A percentile compares a stretch with the other conserved stretches of the same genome.
Evolutionary conservation across 2,888 invertebrate genomes (phyloP).

Genomic region (Epirrita christyi): DNA sequence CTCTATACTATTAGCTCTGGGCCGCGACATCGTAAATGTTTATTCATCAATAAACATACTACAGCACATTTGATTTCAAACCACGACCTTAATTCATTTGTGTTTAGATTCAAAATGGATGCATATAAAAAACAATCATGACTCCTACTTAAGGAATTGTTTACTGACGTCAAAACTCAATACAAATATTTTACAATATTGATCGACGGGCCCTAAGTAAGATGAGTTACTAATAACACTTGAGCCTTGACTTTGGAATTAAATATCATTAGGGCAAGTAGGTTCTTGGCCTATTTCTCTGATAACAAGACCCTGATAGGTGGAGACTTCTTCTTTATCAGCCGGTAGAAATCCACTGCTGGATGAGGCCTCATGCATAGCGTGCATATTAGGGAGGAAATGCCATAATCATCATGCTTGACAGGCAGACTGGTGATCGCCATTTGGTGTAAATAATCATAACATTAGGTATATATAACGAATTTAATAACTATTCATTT

Average conservation of each 20-base stretch:
- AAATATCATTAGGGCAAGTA: too few species aligned
- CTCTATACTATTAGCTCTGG: background rate
- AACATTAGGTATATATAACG: too few species aligned
- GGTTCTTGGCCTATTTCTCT: too few species aligned
- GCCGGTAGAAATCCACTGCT: too few species aligned
- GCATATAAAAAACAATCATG: background rate
- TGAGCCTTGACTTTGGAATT: background rate
- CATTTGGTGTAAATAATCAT: too few species aligned
- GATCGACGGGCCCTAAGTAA: background rate
- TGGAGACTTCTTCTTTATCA: too few species aligned
- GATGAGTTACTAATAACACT: background rate
- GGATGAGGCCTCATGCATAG: too few species aligned
- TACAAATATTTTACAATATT: conserved; percentile 8
- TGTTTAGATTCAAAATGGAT: background rate
- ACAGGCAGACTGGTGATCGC: too few species aligned
- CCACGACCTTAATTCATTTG: background rate
- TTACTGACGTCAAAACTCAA: background rate
- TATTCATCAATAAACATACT: conserved; percentile 6
- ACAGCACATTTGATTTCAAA: background rate
- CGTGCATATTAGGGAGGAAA: too few species aligned
- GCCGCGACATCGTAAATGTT: background rate
- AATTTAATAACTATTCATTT: too few species aligned
- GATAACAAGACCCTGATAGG: too few species aligned
- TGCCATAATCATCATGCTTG: too few species aligned
- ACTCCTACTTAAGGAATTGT: background rate